phyloP scores from a whole-genome alignment of 1,140 invertebrate genomes.

The Vanessa tameamea region DNA sequence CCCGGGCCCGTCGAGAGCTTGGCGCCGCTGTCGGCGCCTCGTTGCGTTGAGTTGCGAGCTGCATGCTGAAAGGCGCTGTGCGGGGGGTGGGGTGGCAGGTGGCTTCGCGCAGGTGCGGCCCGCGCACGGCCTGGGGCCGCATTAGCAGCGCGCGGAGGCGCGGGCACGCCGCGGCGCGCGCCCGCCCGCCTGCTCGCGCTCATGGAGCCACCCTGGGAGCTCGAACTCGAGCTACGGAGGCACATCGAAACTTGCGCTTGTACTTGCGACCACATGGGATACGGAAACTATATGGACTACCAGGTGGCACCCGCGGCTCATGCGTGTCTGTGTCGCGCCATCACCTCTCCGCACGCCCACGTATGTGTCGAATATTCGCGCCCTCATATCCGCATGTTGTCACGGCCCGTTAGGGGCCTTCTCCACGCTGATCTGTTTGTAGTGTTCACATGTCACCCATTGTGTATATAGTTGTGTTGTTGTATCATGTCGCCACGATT shows the following conservation, averaged over 20 bases:
- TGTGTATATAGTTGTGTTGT: slow-evolving; percentile 40
- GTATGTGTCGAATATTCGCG: slow-evolving; percentile 60
- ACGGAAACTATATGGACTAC: slow-evolving; percentile 94
- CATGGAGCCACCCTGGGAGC: slow-evolving; percentile 80
- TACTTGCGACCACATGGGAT: slow-evolving; percentile 95
- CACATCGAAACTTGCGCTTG: slow-evolving; percentile 93
- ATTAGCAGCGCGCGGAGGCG: slow-evolving; percentile 62
- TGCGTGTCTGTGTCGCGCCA: slow-evolving; percentile 75
- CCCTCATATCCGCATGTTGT: slow-evolving; percentile 46
- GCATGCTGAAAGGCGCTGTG: slow-evolving; percentile 58
- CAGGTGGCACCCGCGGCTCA: slow-evolving; percentile 84
- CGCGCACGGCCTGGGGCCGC: slow-evolving; percentile 66
- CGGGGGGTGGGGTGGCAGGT: slow-evolving; percentile 62
- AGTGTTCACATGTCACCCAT: slow-evolving; percentile 42
- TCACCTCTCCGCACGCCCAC: slow-evolving; percentile 78
- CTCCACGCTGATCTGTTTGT: slow-evolving; percentile 44
- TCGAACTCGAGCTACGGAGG: slow-evolving; percentile 86
- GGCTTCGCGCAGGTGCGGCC: slow-evolving; percentile 67
- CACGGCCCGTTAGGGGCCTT: slow-evolving; percentile 44
- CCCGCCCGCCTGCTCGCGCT: slow-evolving; percentile 62
- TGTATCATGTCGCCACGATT: slow-evolving; percentile 29
- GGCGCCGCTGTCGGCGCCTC: slow-evolving; percentile 47
- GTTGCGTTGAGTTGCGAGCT: slow-evolving; percentile 51
- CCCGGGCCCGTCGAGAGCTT: slow-evolving; percentile 50
- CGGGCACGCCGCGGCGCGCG: slow-evolving; percentile 59